phyloP scores from a whole-genome alignment of 2,888 invertebrate genomes.

The Zaprionus lineosus region DNA sequence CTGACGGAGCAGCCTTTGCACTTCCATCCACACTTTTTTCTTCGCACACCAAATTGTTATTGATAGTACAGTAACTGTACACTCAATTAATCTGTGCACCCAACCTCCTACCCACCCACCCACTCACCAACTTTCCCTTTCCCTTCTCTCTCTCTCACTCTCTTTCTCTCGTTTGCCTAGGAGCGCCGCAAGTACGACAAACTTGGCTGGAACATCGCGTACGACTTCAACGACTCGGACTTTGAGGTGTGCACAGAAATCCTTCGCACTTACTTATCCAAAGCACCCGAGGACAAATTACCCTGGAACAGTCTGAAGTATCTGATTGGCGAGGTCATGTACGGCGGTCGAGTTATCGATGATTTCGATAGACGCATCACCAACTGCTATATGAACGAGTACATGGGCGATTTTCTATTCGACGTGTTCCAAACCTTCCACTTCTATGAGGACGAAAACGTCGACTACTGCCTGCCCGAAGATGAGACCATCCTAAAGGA shows the following conservation, averaged over 20 bases:
- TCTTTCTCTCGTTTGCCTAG: conserved; percentile 79
- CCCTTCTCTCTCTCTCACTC: background rate
- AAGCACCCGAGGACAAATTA: conserved; percentile 86
- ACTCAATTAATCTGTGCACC: conserved; percentile 34
- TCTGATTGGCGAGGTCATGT: conserved; percentile 97
- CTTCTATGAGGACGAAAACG: conserved; percentile 89
- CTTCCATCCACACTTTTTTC: conserved; percentile 10
- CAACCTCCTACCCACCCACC: no score
- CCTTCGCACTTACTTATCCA: conserved; percentile 91
- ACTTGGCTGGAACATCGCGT: conserved; percentile 96
- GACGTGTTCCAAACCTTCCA: conserved; percentile 95
- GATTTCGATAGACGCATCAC: conserved; percentile 94
- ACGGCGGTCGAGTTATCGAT: conserved; percentile 96
- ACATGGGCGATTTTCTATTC: conserved; percentile 96
- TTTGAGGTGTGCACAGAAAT: conserved; percentile 94
- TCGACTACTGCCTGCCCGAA: conserved; percentile 90
- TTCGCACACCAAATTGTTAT: conserved; percentile 60
- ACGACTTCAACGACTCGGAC: conserved; percentile 97
- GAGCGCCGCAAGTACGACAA: conserved; percentile 96
- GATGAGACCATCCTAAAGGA: conserved; percentile 86
- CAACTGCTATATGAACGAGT: conserved; percentile 95
- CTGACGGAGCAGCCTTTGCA: conserved; percentile 48
- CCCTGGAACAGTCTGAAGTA: conserved; percentile 97
- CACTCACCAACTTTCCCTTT: no score
- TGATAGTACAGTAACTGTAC: conserved; percentile 48